A percentile compares a stretch with the other conserved stretches of the same genome.
Conservation (phyloP, 2,113 vertebrate genomes). For the Prolemur simus region DNA sequence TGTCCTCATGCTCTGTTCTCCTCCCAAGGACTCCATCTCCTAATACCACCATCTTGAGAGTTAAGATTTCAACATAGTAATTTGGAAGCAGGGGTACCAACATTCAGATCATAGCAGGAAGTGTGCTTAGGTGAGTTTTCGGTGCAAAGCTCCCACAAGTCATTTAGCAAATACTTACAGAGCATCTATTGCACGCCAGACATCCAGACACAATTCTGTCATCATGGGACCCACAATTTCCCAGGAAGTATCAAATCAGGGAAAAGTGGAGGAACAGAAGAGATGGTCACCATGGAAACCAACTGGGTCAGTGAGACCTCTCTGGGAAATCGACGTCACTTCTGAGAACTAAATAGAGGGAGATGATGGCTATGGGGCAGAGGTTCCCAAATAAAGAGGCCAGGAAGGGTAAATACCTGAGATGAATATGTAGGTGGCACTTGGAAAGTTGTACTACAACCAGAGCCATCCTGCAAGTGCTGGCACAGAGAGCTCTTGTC, state of each 20-base stretch:
- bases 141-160: not conserved
- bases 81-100: not conserved
- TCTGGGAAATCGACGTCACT: not conserved
- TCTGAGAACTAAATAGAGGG: not conserved
- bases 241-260: not conserved
- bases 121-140: not conserved
- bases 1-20: not conserved
- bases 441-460: not conserved
- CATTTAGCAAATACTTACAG: not conserved
- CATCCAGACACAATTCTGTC: not conserved
- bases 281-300: accelerated
- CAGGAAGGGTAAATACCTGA: not conserved
- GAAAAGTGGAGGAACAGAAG: not conserved
- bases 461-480: too few relatives aligned
- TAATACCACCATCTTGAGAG: not conserved
- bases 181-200: accelerated
- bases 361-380: too few relatives aligned
- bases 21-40: not conserved
- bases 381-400: not conserved
- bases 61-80: not conserved
- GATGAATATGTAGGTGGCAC: not conserved
- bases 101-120: not conserved
- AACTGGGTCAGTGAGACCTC: not conserved
- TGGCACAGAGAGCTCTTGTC: not conserved
- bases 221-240: accelerated